Evolutionary conservation across 2,113 vertebrate genomes (phyloP), one percentile per base, ranked within the genome.

Genomic region (Notechis scutatus): DNA sequence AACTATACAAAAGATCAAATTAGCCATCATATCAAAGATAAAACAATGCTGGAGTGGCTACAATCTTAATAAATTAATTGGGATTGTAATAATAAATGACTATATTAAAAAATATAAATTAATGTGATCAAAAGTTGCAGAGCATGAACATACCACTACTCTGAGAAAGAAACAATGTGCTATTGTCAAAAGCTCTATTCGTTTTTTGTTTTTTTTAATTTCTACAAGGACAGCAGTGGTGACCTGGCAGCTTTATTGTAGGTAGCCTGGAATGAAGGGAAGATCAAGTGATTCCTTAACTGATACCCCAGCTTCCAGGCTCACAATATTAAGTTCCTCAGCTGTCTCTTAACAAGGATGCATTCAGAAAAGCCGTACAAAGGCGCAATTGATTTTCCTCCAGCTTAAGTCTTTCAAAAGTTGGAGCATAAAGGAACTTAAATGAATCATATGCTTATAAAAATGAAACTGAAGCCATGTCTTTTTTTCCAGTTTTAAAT

Each of bases 301-400:
- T 92, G 92, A 95, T 85, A 93, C 90, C 57, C 93, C 93, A 90
- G 88, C 94, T 97, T 96, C 90, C 29, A 93, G 90, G 94, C 95
- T 96, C 92, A 90, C 54, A 92, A 92, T 59, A 93, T 96, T 95
- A 95, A 90, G 64, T 95, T 54, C 93, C 93, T 96, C 96, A 95
- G 93, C 94, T 95, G 93, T 81, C 95, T 93, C 95, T 96, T 96
- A 96, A 96, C 95, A 96, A 93, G 94, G 9, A 95, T 96, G 92
- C 95, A 96, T 97, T 96, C 94, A 97, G 59, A 94, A 93, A 93
- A 94, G 91, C 15, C 34, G 0, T 56, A 94, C 81, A 95, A 93
- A 92, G 92, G 92, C 94, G 90, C 3, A 34, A 89, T 56, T 95
- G 94, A 95, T 91, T 93, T 96, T 97, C 54, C 93, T 94, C 34